These are phyloP conservation scores for Microcebus murinus DNA, from an alignment of 2,113 vertebrate genomes.

Conservation along the genomic window DNA sequence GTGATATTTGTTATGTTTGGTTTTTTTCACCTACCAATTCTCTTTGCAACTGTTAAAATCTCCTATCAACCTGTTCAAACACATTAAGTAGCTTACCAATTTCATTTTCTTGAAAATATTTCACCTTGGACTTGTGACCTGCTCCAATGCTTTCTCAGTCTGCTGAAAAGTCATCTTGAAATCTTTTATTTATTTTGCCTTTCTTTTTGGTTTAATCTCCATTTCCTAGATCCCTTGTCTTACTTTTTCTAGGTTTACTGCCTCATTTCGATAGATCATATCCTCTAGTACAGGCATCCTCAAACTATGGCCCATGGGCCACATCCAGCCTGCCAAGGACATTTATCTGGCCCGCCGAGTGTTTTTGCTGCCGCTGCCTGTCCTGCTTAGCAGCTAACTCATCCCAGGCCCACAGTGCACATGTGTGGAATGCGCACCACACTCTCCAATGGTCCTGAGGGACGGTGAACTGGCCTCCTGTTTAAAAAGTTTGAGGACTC, in stretches of 20 bases:
- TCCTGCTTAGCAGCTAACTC: too few relatives aligned
- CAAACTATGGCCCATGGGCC: too few relatives aligned
- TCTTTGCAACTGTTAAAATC: neutral
- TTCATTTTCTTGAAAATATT: conserved; percentile 5
- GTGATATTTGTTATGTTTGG: neutral
- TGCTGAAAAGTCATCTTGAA: neutral
- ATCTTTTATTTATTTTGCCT: neutral
- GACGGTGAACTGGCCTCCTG: too few relatives aligned
- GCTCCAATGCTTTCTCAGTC: neutral
- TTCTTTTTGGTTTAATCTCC: neutral
- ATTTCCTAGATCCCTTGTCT: neutral
- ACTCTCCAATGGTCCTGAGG: too few relatives aligned
- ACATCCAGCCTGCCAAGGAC: too few relatives aligned
- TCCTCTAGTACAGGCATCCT: neutral
- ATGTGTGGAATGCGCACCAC: too few relatives aligned
- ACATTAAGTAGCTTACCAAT: neutral
- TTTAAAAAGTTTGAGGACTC: too few relatives aligned
- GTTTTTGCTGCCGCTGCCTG: too few relatives aligned
- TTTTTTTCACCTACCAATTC: neutral
- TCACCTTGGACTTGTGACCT: neutral
- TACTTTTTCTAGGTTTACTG: neutral
- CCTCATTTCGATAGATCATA: neutral
- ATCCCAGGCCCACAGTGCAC: too few relatives aligned
- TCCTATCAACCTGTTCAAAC: neutral
- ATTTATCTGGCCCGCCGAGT: too few relatives aligned